Evolutionary conservation across 2,113 vertebrate species (phyloP).

Genomic region (Poeciliopsis retropinna): DNA sequence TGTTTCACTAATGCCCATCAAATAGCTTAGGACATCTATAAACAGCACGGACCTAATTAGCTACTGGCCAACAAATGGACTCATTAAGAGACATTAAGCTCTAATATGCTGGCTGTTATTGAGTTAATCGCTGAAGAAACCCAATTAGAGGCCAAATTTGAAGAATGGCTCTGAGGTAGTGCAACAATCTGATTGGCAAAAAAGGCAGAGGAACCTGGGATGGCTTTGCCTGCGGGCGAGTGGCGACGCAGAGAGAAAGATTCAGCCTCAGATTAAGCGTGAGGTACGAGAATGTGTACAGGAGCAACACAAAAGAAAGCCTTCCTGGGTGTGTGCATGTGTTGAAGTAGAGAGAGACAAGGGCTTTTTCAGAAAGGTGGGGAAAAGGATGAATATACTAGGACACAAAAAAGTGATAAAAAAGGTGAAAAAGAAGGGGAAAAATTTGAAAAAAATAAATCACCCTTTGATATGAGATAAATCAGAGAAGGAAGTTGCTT

Average conservation of each 20-base stretch:
- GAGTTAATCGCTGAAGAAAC: slow-evolving; percentile 74
- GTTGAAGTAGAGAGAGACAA: slow-evolving; percentile 26
- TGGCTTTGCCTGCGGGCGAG: slow-evolving; percentile 62
- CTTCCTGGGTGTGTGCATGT: slow-evolving; percentile 13
- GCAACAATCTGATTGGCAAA: slow-evolving; percentile 44
- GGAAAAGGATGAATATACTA: slow-evolving; percentile 27
- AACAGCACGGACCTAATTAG: slow-evolving; percentile 73
- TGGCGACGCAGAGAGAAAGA: slow-evolving; percentile 45
- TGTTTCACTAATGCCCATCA: slow-evolving; percentile 64
- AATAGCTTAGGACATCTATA: slow-evolving; percentile 71
- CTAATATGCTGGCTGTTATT: slow-evolving; percentile 79
- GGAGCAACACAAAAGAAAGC: slow-evolving; percentile 26
- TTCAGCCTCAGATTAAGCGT: slow-evolving; percentile 39
- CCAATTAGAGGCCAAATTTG: slow-evolving; percentile 69
- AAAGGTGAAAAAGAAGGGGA: slow-evolving; percentile 18
- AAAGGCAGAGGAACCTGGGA: slow-evolving; percentile 25
- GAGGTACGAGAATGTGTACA: slow-evolving; percentile 31
- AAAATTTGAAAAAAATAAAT: not conserved
- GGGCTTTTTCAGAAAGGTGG: slow-evolving; percentile 28
- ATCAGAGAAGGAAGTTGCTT: slow-evolving; percentile 8
- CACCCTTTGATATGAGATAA: slow-evolving; percentile 4
- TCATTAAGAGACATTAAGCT: slow-evolving; percentile 78
- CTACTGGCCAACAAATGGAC: slow-evolving; percentile 65
- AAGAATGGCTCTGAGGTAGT: slow-evolving; percentile 62
- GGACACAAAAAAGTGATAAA: slow-evolving; percentile 20